A percentile compares a stretch with the other conserved stretches of the same genome.
Evolutionary conservation across 2,797 vertebrate genomes (phyloP).

Genomic region (Onychomys arenicola): DNA sequence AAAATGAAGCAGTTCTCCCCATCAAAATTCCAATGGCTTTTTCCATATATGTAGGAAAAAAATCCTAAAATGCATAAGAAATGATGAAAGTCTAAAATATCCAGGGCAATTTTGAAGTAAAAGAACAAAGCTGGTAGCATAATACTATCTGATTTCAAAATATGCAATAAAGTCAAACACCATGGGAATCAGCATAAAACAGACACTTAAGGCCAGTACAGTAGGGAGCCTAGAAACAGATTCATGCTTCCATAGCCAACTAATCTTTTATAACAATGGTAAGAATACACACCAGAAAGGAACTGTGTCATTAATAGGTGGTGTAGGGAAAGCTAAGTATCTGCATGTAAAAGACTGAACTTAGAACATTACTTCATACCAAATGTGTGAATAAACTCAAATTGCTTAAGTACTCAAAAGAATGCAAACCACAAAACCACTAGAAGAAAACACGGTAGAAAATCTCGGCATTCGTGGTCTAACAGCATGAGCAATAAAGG

Average conservation of each 20-base stretch:
- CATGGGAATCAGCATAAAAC: neutral
- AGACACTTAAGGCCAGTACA: neutral
- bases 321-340: neutral
- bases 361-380: neutral
- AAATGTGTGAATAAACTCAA: neutral
- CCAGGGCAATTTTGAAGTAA: neutral
- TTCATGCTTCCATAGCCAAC: neutral
- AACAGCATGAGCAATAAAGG: neutral
- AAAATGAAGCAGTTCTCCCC: neutral
- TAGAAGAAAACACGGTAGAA: neutral
- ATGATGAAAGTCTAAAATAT: neutral
- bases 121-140: neutral
- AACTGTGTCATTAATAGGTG: neutral
- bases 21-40: neutral
- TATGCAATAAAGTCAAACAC: neutral
- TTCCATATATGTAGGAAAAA: neutral
- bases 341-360: neutral
- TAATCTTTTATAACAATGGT: neutral
- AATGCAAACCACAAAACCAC: neutral
- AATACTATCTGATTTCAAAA: neutral
- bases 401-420: neutral
- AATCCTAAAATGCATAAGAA: neutral
- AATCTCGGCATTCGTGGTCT: neutral
- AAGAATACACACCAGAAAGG: neutral
- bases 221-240: neutral